Evolutionary conservation across 2,888 invertebrate species (phyloP), one percentile per base, ranked within the genome.

Genomic region (Lomographa bimaculata): DNA sequence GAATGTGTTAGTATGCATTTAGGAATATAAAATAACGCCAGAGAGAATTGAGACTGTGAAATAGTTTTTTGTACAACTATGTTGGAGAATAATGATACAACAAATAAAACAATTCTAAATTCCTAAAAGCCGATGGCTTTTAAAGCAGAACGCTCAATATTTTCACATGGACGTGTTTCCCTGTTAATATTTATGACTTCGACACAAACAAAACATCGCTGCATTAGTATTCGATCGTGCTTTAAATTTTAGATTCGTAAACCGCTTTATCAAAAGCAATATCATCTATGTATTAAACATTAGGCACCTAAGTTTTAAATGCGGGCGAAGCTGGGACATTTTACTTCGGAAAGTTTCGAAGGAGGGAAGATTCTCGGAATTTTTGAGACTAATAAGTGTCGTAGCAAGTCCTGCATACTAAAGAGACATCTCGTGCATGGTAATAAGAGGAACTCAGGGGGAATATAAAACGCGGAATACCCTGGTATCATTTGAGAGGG

Each of bases 301-400:
- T 66, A 84, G 79, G 70, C 72, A 68, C 69, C 71, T 73, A 83
- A 80, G 72, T 84, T 85, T 79, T 71, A 81, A 83, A 83, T 76
- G 78, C 72, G 71, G 64, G 60, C 72, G 63, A 60, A 64, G 70
- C 64, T 60, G 62, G 67, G 66, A 68, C 67, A 71, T 73, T 77
- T 79, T 72, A 71, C 74, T 76, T 74, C 60, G 58, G 63, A 76
- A 80, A 73, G 71, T 78, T 63, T 68, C 50, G 66, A 71, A 76
- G 60, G 65, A 64, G 72, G 64, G 62, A 28, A 68, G 76, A 76
- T 80, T 73, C 79, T 64, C 61, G 68, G 79, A 80, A 83, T 83
- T 85, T 89, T 86, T 84, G 76, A 84, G 84, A 83, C 85, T 87
- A 87, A 89, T 87, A 86, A 89, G 80, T 83, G 81, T 71, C 72